Evolutionary conservation across 2,113 vertebrate genomes (phyloP), one percentile per base, ranked within the genome.

Genomic region (Macroglossus sobrinus): DNA sequence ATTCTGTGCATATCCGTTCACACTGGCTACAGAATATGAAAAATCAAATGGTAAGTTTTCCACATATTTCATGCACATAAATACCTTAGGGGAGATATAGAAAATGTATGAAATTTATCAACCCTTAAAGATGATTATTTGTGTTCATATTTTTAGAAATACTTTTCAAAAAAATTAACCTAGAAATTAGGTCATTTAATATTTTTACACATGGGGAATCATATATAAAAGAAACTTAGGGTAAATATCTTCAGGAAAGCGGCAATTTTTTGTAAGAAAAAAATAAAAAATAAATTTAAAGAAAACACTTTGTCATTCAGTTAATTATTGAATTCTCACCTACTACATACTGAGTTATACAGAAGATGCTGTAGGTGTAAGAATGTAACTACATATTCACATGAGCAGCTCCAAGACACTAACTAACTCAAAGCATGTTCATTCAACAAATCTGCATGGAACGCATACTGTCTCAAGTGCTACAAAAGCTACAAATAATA

Each of bases 1-100:
- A 24, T 7, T 75, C 85, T 92, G 57, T 94, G 63, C 30, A 57
- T 93, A 76, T 89, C 63, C 93, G 85, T 86, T 94, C 59, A 12
- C 47, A 74, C 64, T 53, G 61, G 47, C 38, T 64, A 95, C 33
- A 38, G 10, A 22, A 57, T 92, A 81, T 82, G 24, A 89, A 47
- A 94, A 90, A 89, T 63, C 0, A 93, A 69, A 93, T 78, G 12
- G 76, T 86, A 79, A 47, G 24, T 45, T 91, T 69, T 81, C 6
- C 4, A 13, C 10, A 0, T 86, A 95, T 63, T 94, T 95, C 72
- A 89, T 8, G 12, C 85, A 40, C 55, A 61, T 3, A 93, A 78
- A 78, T 19, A 95, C 1, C 76, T 40, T 55, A 90, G 50, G 11
- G 11, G 7, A 74, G 14, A 57, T 19, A 28, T 4, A 19, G 30